Base-by-base conservation (phyloP, 2,888 invertebrate genomes). In the Parasteatoda lunata region DNA sequence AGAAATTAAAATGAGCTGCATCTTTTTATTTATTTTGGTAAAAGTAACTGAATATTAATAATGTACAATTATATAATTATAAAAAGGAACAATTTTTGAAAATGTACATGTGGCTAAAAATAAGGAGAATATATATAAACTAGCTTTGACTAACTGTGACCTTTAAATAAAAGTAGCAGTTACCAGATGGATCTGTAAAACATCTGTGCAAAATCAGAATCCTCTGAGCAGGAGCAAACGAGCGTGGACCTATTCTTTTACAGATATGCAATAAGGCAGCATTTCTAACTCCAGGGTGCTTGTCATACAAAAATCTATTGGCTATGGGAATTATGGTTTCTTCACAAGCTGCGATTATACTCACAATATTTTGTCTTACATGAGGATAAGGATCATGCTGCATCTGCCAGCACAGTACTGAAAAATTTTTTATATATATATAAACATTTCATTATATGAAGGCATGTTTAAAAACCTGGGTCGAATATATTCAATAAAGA, bases 281-380 rank as follows among this genome's bases (percentile, higher is more conserved):
- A 66, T 85, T 85, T 5, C 85, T 76, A 48, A 85, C 85, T 30
- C 49, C 47, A 13, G 85, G 70, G 77, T 80, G 76, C 59, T 76
- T 76, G 30, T 85, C 85, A 71, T 77, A 76, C 15, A 85, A 66
- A 66, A 85, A 85, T 66, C 85, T 52, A 48, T 59, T 80, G 8
- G 80, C 76, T 13, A 85, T 71, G 3, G 85, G 80, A 52, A 71
- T 48, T 3, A 85, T 71, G 11, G 85, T 85, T 77, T 85, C 85
- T 80, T 85, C 85, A 80, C 85, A 85, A n/a, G 80, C 85, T 51
- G 85, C 85, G 11, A 85, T 51, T 45, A 85, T 76, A 15, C 78
- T 78, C 7, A 85, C 65, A 13, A 80, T 80, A 13, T 76, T 80
- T 66, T 85, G 80, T 8, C 85, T 76, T 11, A 85, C 85, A 7